These are phyloP conservation scores for Manis pentadactyla DNA, from an alignment of 2,797 vertebrate genomes.

Conservation along the genomic window DNA sequence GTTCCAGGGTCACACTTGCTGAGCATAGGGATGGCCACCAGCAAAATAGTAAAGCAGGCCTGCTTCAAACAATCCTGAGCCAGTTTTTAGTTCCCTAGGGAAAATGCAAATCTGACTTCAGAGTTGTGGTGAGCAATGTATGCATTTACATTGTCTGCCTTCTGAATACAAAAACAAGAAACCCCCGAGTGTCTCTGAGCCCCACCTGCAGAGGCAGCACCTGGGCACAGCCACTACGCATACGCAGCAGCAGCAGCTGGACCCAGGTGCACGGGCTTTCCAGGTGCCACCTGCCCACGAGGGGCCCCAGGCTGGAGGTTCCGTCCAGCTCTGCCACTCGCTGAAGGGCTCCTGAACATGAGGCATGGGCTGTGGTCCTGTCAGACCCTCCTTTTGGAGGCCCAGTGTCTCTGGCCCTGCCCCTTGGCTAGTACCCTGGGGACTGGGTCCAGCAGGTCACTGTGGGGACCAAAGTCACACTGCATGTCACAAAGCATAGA, in stretches of 20 bases:
- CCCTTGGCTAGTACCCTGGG: background rate
- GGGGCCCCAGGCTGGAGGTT: background rate
- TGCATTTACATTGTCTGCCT: background rate
- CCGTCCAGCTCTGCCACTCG: background rate
- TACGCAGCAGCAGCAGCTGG: background rate
- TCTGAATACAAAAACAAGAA: background rate
- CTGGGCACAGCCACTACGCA: rapidly evolving
- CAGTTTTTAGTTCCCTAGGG: background rate
- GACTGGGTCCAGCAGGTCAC: background rate
- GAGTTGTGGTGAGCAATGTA: background rate
- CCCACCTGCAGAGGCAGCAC: background rate
- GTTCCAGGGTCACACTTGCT: background rate
- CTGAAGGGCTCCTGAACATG: background rate
- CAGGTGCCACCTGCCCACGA: background rate
- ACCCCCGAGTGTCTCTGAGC: background rate
- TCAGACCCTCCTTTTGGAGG: background rate
- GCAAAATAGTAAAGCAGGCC: background rate
- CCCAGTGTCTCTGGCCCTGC: background rate
- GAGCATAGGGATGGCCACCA: background rate
- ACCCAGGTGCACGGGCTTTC: background rate
- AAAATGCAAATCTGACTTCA: background rate
- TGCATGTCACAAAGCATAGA: background rate
- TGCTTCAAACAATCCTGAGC: background rate
- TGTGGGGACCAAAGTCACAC: background rate
- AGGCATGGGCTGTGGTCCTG: background rate